phyloP scores from a whole-genome alignment of 2,113 vertebrate genomes.

The Motacilla tschutschensis region DNA sequence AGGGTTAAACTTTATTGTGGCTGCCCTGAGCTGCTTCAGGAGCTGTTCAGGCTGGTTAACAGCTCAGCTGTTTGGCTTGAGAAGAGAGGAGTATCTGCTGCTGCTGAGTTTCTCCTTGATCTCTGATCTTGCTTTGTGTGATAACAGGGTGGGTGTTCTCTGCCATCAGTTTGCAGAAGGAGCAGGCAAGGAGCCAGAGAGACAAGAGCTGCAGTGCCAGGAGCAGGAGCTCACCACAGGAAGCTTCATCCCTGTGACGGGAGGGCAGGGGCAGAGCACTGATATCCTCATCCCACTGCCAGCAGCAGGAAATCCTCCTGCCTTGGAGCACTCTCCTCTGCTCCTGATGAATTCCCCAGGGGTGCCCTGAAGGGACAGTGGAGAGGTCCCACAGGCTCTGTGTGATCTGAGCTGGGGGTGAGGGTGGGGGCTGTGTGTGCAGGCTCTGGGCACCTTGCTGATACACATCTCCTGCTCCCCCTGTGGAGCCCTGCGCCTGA shows the following conservation, averaged over 20 bases:
- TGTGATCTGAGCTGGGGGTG: rapidly evolving
- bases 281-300: neutral
- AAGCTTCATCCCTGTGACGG: neutral
- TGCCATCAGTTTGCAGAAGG: neutral
- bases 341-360: neutral
- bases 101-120: slow-evolving; percentile 31
- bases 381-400: neutral
- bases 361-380: neutral
- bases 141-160: slow-evolving; percentile 21
- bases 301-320: neutral
- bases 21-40: neutral
- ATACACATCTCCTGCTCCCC: neutral
- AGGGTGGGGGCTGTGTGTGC: neutral
- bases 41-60: slow-evolving; percentile 25
- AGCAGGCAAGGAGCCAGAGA: slow-evolving; percentile 14
- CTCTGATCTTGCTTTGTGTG: slow-evolving; percentile 1
- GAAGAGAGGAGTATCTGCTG: slow-evolving; percentile 23
- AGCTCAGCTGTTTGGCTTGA: slow-evolving; percentile 34
- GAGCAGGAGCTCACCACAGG: neutral
- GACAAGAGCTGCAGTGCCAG: neutral
- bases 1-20: slow-evolving; percentile 52
- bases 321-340: neutral
- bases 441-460: neutral
- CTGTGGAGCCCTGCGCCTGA: rapidly evolving
- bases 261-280: neutral